A percentile compares a stretch with the other conserved stretches of the same genome.
Conservation (phyloP, 1,140 invertebrate genomes). For the Hyphantria cunea region DNA sequence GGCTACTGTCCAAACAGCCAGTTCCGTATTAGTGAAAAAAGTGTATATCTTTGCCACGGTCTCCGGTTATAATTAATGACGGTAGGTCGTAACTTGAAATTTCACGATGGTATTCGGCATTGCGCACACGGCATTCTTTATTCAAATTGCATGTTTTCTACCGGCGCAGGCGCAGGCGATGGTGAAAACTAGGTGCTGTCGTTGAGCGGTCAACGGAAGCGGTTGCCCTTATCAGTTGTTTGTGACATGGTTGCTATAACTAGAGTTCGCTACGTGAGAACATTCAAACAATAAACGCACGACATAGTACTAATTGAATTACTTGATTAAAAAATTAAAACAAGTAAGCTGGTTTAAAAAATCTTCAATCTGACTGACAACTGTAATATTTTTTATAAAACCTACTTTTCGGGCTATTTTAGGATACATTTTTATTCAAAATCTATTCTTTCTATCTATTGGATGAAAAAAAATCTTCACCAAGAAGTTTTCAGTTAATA, state of each 20-base stretch:
- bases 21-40: slow-evolving; percentile 54
- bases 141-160: slow-evolving; percentile 50
- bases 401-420: too few relatives aligned
- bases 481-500: too few relatives aligned
- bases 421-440: too few relatives aligned
- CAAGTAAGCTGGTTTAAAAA: background rate
- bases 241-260: slow-evolving; percentile 59
- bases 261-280: slow-evolving; percentile 59
- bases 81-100: slow-evolving; percentile 25
- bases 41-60: slow-evolving; percentile 16
- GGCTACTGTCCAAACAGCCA: slow-evolving; percentile 51
- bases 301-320: background rate
- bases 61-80: slow-evolving; percentile 5
- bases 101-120: slow-evolving; percentile 34
- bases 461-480: too few relatives aligned
- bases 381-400: too few relatives aligned
- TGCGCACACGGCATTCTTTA: slow-evolving; percentile 25
- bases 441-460: too few relatives aligned
- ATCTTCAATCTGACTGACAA: too few relatives aligned
- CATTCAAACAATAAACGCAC: slow-evolving; percentile 29
- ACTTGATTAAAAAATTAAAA: background rate
- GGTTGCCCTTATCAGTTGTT: slow-evolving; percentile 65
- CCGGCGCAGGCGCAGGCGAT: slow-evolving; percentile 4
- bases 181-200: slow-evolving; percentile 51
- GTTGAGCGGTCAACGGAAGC: slow-evolving; percentile 52